Evolutionary conservation across 2,888 invertebrate species (phyloP).

Genomic region (Dendrolimus pini): DNA sequence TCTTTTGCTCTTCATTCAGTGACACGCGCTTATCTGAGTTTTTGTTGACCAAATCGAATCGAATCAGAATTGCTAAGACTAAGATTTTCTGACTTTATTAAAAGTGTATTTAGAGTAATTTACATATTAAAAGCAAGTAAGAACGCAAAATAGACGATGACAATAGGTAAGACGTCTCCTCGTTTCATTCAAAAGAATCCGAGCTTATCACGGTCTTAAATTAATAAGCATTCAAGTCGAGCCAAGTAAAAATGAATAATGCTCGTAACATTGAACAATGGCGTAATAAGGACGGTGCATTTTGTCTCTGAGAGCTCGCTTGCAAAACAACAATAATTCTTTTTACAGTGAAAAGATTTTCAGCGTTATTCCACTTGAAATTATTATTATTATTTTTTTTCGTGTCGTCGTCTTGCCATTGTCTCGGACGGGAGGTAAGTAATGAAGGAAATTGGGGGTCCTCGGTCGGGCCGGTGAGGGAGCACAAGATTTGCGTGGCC

Average conservation of each 20-base stretch:
- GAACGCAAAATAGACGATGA: slow-evolving; percentile 67
- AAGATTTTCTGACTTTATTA: no score
- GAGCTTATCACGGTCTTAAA: slow-evolving; percentile 74
- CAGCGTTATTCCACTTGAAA: slow-evolving; percentile 77
- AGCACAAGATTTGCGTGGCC: slow-evolving; percentile 70
- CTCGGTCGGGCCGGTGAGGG: slow-evolving; percentile 53
- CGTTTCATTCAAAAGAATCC: slow-evolving; percentile 71
- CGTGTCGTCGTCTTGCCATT: slow-evolving; percentile 73
- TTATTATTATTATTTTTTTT: slow-evolving; percentile 68
- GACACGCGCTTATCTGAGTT: no score
- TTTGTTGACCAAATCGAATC: no score
- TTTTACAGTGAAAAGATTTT: slow-evolving; percentile 75
- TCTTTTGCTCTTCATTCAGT: no score
- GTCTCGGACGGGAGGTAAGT: slow-evolving; percentile 74
- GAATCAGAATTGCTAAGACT: no score
- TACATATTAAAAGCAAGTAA: slow-evolving; percentile 7
- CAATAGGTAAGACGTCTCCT: slow-evolving; percentile 69
- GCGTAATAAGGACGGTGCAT: slow-evolving; percentile 75
- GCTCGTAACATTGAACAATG: slow-evolving; percentile 74
- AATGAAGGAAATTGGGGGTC: slow-evolving; percentile 75
- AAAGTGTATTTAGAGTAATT: no score
- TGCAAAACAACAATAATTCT: slow-evolving; percentile 78
- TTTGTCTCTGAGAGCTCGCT: slow-evolving; percentile 73
- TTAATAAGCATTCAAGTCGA: slow-evolving; percentile 76
- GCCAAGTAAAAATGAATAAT: slow-evolving; percentile 77